A percentile compares a stretch with the other conserved stretches of the same genome.
These are phyloP conservation scores for Oreotrochilus melanogaster DNA, from an alignment of 2,113 vertebrate genomes.

Conservation along the genomic window DNA sequence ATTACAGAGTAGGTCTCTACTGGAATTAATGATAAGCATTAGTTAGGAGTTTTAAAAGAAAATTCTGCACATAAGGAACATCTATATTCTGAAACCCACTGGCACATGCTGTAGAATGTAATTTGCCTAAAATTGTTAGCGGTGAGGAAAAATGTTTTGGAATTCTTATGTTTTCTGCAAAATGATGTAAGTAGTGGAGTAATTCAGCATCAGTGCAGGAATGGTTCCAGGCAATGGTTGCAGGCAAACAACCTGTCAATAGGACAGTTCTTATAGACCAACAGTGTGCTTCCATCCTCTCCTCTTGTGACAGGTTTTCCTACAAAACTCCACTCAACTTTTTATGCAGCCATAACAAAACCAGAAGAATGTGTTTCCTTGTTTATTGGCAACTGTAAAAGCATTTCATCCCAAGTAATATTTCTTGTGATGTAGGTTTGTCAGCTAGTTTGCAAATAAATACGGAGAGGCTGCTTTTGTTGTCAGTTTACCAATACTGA, in stretches of 20 bases:
- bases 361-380: constrained; percentile 6
- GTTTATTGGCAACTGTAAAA: constrained; percentile 52
- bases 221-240: not conserved
- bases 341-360: constrained; percentile 8
- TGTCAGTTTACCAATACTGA: constrained; percentile 53
- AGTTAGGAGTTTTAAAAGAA: not conserved
- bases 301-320: not conserved
- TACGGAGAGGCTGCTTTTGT: constrained; percentile 52
- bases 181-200: not conserved
- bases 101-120: not conserved
- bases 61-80: not conserved
- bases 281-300: not conserved
- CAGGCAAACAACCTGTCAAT: not conserved
- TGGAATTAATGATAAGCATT: not conserved
- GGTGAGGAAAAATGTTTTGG: not conserved
- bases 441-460: constrained; percentile 72
- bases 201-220: not conserved
- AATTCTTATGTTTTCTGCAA: constrained; percentile 1
- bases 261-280: constrained; percentile 2
- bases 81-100: not conserved
- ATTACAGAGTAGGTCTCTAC: not conserved
- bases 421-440: constrained; percentile 60
- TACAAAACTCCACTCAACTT: not conserved
- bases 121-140: not conserved
- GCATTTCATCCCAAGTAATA: constrained; percentile 46